A percentile compares a stretch with the other conserved stretches of the same genome.
Evolutionary conservation across 1,140 invertebrate genomes (phyloP).

Genomic region (Camponotus vicinus): DNA sequence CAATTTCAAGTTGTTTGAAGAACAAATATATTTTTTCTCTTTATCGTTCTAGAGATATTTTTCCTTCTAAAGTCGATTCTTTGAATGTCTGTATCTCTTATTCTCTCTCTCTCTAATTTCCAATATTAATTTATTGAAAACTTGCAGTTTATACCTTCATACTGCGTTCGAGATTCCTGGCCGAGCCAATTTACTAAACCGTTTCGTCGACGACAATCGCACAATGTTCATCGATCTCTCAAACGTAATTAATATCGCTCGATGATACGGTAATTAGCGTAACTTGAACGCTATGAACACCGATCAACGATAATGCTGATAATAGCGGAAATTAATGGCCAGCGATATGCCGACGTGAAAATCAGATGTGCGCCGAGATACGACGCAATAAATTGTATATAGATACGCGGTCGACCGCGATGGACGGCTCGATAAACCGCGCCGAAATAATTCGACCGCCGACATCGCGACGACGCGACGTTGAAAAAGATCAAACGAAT

Average conservation of each 20-base stretch:
- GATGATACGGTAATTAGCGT: constrained; percentile 54
- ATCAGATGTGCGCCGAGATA: constrained; percentile 49
- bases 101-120: neutral
- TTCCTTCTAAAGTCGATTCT: neutral
- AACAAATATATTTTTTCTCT: too few relatives aligned
- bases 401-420: constrained; percentile 21
- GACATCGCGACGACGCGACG: neutral
- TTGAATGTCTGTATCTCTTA: neutral
- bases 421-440: neutral
- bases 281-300: constrained; percentile 53
- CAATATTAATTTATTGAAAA: neutral
- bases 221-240: constrained; percentile 40
- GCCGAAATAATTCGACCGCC: constrained; percentile 28
- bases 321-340: constrained; percentile 52
- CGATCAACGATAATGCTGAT: constrained; percentile 58
- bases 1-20: neutral
- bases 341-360: constrained; percentile 50
- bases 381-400: constrained; percentile 34
- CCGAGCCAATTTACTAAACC: constrained; percentile 27
- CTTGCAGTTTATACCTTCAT: neutral
- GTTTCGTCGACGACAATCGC: constrained; percentile 20
- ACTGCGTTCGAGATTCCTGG: too few relatives aligned
- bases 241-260: constrained; percentile 52
- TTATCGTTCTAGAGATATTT: too few relatives aligned
- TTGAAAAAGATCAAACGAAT: constrained; percentile 6